Evolutionary conservation across 2,113 vertebrate genomes (phyloP), one percentile per base, ranked within the genome.

Genomic region (Psephotus haematonotus): DNA sequence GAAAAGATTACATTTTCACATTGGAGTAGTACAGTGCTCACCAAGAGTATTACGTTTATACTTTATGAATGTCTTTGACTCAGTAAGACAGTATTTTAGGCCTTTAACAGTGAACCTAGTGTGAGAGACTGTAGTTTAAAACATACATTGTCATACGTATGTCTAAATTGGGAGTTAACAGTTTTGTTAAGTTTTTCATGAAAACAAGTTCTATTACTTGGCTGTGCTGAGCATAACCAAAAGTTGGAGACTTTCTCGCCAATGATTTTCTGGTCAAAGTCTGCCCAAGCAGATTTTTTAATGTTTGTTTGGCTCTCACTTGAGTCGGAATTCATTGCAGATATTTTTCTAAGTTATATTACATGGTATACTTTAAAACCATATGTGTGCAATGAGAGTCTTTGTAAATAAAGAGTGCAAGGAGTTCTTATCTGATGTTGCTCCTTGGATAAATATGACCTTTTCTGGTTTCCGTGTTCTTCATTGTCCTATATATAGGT

Each of bases 381-480:
- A 0, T 47, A 18, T 55, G 17, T 44, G 71, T 17, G 3, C 84
- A 87, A 67, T 82, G 76, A 63, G 41, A 44, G n/a, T 81, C 25
- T 37, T 44, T 91, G 41, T 87, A 41, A 60, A 74, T 82, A 94
- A 92, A 79, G 74, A 64, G 65, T 74, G 12, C 31, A 39, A 9
- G 39, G 46, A 55, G 28, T 69, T 97, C 82, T 55, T 74, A 47
- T 31, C 44, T 88, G 47, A 52, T 57, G 59, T 84, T 83, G 63
- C 57, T 91, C 13, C 29, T 72, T 74, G 25, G 80, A 35, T 59
- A 92, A 82, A 47, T 25, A 23, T 74, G 60, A 63, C 59, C 43
- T 93, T 85, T 82, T 82, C 86, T 55, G 55, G n/a, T 64, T 86
- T 93, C 91, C 68, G 8, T 33, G 52, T 60, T 50, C 82, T 91